These are phyloP conservation scores for Pygoscelis adeliae DNA, from an alignment of 2,113 vertebrate genomes.

Conservation along the genomic window DNA sequence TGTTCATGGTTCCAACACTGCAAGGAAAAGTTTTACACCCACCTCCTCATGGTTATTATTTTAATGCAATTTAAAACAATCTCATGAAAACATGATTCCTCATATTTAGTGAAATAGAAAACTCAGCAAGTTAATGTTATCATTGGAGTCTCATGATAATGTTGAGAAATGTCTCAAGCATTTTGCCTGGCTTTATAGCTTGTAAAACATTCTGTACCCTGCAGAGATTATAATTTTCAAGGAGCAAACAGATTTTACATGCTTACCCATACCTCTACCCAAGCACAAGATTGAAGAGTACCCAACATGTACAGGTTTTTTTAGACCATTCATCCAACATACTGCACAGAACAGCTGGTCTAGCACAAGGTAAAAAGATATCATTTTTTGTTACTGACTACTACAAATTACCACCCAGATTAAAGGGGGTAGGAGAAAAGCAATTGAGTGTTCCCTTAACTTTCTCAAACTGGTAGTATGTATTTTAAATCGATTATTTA, in stretches of 20 bases:
- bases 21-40: neutral
- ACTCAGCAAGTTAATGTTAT: neutral
- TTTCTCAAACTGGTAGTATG: accelerated
- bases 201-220: neutral
- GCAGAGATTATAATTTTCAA: neutral
- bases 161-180: neutral
- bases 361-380: neutral
- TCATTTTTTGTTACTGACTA: neutral
- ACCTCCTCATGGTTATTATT: neutral
- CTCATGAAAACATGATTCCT: neutral
- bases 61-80: neutral
- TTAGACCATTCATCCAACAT: neutral
- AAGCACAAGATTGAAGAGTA: neutral
- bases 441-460: neutral
- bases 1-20: neutral
- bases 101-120: neutral
- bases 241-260: neutral
- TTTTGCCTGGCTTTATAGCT: neutral
- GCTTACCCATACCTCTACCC: neutral
- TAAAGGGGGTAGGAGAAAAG: neutral
- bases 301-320: accelerated
- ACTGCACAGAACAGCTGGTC: neutral
- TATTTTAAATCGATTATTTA: neutral
- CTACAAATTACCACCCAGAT: neutral
- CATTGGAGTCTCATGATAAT: neutral